These are phyloP conservation scores for Choloepus hoffmanni DNA, from an alignment of 2,113 vertebrate species.

Conservation along the genomic window DNA sequence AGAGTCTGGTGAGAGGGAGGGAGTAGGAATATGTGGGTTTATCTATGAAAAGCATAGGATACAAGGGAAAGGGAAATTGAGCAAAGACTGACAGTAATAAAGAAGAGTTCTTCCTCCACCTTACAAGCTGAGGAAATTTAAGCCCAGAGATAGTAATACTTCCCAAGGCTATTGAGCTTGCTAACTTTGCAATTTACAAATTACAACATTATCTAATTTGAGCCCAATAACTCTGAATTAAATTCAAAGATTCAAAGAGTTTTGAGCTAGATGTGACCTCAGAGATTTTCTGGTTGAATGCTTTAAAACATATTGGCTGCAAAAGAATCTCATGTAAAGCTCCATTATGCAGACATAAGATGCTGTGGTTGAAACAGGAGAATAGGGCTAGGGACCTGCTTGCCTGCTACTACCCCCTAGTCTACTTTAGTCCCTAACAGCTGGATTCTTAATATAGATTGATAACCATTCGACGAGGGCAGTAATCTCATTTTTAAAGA, in stretches of 20 bases:
- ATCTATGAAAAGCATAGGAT: neutral
- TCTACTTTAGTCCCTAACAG: neutral
- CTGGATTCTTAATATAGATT: neutral
- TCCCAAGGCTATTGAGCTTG: neutral
- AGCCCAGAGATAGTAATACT: neutral
- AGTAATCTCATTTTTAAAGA: neutral
- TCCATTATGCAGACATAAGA: neutral
- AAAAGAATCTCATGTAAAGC: neutral
- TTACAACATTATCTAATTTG: constrained; percentile 11
- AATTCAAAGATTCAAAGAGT: neutral
- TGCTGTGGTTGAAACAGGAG: neutral
- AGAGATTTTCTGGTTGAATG: neutral
- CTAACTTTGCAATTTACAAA: constrained; percentile 49
- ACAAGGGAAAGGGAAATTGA: neutral
- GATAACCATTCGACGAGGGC: neutral
- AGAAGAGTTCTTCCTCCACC: neutral
- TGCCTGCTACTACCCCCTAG: neutral
- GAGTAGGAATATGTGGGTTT: neutral
- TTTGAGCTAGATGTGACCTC: neutral
- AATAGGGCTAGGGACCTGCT: neutral
- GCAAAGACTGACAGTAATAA: neutral
- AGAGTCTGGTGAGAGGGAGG: neutral
- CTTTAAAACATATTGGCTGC: neutral
- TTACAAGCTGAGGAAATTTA: constrained; percentile 28
- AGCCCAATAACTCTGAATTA: neutral